Evolutionary conservation across 2,797 vertebrate genomes (phyloP), one percentile per base, ranked within the genome.

Genomic region (Aeoliscus strigatus): DNA sequence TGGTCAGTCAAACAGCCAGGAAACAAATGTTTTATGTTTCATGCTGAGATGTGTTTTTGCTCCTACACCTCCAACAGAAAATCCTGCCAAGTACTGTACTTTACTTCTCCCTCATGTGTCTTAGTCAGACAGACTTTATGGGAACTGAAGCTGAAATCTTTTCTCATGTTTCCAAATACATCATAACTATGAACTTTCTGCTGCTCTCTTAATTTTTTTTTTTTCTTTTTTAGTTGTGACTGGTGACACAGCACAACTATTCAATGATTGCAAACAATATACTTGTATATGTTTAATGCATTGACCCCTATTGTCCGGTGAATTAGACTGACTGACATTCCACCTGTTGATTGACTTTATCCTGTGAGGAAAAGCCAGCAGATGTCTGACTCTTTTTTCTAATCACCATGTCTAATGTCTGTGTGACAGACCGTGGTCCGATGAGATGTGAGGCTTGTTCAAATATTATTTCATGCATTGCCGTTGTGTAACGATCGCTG

Each of bases 401-500:
- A 36, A 46, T 58, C 45, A 21, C 44, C 14, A 8, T 21, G 25
- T 31, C 24, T 64, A 44, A 62, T 53, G 24, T 51, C 28, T 39
- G 36, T 64, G 51, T 61, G 63, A 56, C 41, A 43, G 39, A 36
- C 14, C 8, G 12, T 8, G 14, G 8, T 45, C 28, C 46, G 49
- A 51, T 59, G 34, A 52, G 35, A 57, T 34, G 18, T 50, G 27
- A 24, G 18, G 18, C 30, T 51, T 39, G 9, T 55, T 61, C 37
- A 37, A 60, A 54, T 63, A 66, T 60, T 57, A 80, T 82, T 79
- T 80, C 69, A 74, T 41, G n/a, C 54, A 9, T 52, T 43, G 41
- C 44, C 51, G 74, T 63, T 63, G 59, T 70, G 47, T 81, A 81
- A 86, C 76, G 56, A 77, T 72, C 65, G 63, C 76, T 83, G 75